Base-by-base conservation (phyloP, 2,888 invertebrate genomes). In the Eudasyphora cyanicolor region DNA sequence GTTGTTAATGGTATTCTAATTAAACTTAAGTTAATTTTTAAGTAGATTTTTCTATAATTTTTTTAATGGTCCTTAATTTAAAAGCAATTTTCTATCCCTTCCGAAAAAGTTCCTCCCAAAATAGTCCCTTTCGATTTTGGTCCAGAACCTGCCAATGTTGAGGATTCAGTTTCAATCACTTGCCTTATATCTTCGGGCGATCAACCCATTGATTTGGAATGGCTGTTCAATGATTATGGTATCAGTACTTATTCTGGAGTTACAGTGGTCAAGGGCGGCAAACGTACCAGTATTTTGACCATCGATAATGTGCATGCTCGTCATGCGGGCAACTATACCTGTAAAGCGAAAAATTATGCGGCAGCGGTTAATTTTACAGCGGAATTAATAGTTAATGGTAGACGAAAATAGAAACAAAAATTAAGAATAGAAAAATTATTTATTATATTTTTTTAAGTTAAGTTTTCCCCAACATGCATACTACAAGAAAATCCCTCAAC, bases 141-240 rank as follows among this genome's bases (percentile, higher is more conserved):
- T 77, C 90, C 89, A 78, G 89, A 88, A 74, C 90, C 92, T 6
- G 90, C 90, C 17, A 94, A 94, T 90, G 93, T 94, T 71, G 95
- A 94, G 87, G 94, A 95, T 89, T 93, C 94, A 76, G 95, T 95
- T 32, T 95, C 95, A n/a, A 93, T 95, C 54, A 94, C 94, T 86
- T 96, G 96, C 90, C 94, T 95, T 51, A 93, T 96, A 79, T 94
- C 94, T 87, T 95, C 95, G 88, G 96, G 97, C 80, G 97, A 97
- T 92, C 93, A 95, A 88, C 97, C 97, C 8, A 93, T 96, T 62
- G 94, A 94, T 82, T 94, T 96, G 67, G 92, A 93, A 79, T 97
- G 96, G 96, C 93, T 93, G 84, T 95, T 96, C 88, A 95, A 92
- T 87, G 90, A 89, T 69, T 89, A 89, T 85, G 90, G 91, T 64